Conservation (phyloP, 2,113 vertebrate genomes). For the Perccottus glenii region DNA sequence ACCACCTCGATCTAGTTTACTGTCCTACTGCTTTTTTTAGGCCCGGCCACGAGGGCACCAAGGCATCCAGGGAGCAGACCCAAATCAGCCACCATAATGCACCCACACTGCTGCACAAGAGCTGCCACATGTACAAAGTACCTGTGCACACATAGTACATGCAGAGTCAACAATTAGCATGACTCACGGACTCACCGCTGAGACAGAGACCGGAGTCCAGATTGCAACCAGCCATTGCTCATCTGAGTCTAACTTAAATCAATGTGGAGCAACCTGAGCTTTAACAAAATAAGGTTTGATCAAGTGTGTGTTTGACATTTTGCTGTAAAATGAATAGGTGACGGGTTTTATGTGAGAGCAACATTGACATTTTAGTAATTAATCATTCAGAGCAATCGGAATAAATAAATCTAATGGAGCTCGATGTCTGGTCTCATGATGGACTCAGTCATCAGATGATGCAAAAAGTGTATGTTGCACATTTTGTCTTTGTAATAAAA, state of each 20-base stretch:
- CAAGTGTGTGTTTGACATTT: background rate
- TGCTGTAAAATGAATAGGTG: background rate
- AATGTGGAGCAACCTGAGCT: background rate
- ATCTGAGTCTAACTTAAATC: conserved; percentile 10
- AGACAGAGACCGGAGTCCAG: background rate
- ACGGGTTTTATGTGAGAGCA: background rate
- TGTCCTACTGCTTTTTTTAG: conserved; percentile 76
- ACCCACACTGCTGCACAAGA: conserved; percentile 22
- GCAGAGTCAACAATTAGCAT: conserved; percentile 46
- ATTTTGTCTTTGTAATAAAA: background rate
- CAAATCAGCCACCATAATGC: conserved; percentile 58
- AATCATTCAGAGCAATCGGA: background rate
- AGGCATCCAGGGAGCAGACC: conserved; percentile 63
- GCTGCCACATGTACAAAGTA: conserved; percentile 26
- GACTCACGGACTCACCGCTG: conserved; percentile 20
- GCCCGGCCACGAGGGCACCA: conserved; percentile 37
- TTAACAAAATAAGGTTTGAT: background rate
- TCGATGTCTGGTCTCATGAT: background rate
- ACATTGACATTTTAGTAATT: background rate
- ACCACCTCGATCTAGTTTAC: conserved; percentile 74
- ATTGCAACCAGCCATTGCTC: background rate
- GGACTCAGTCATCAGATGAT: background rate
- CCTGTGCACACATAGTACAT: conserved; percentile 13
- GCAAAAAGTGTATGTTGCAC: background rate
- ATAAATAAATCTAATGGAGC: background rate